Evolutionary conservation across 2,888 invertebrate genomes (phyloP), one percentile per base, ranked within the genome.

Genomic region (Tineola bisselliella): DNA sequence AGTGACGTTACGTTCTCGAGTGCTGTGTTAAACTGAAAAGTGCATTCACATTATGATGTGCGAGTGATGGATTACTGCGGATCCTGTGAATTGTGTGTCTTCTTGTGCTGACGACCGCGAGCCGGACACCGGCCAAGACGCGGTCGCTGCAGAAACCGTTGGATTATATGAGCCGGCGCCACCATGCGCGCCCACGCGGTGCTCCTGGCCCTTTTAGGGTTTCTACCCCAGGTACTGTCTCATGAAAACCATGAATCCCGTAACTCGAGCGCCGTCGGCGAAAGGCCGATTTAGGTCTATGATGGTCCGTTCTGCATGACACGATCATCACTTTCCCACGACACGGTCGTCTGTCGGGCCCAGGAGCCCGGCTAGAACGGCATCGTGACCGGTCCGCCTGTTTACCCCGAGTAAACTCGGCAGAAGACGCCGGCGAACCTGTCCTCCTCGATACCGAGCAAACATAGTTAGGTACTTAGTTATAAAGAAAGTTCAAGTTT

Each of bases 401-500:
- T 70, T 74, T 70, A 72, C 65, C 67, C 70, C 70, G 67, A 68
- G 69, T 70, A 67, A 66, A 69, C 56, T 31, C 61, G 18, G 54
- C 19, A 57, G 61, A 56, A 33, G 52, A 52, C 52, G 52, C 52
- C 72, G 75, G 66, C 73, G 75, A 77, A 79, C 71, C 72, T 79
- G 81, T 81, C 82, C 81, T 79, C 82, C 77, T 80, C 77, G 82
- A 81, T 80, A 74, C 81, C 79, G 72, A 80, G 79, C 82, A 79
- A 84, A 83, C 84, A 81, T 79, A 81, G 77, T 69, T 73, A 70
- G 66, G 66, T 64, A 63, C 81, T 78, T 83, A 82, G 81, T 82
- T 84, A 80, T 83, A 82, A 84, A 84, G 86, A 86, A 84, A 86
- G 84, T 86, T 82, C 86, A 86, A 83, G 86, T 86, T 86, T 84